A percentile compares a stretch with the other conserved stretches of the same genome.
phyloP scores from a whole-genome alignment of 2,797 vertebrate genomes.

The Ciconia nigra region DNA sequence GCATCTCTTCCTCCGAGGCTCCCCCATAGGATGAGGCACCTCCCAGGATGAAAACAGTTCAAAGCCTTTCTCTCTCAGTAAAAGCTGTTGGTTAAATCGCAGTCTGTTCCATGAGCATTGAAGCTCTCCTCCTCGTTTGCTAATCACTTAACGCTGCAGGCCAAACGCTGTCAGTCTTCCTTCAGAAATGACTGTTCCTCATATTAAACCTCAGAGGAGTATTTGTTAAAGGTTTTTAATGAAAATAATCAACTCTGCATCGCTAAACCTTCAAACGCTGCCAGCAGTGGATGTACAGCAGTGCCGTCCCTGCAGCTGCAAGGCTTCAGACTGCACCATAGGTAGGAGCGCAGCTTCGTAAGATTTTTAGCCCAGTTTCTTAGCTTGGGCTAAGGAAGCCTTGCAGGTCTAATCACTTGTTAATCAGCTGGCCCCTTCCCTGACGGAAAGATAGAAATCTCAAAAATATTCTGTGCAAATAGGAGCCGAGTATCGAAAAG shows the following conservation, averaged over 20 bases:
- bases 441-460: neutral
- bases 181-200: neutral
- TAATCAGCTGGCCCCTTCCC: neutral
- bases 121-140: neutral
- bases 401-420: neutral
- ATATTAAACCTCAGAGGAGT: neutral
- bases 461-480: neutral
- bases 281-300: neutral
- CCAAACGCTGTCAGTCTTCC: neutral
- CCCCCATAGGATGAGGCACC: neutral
- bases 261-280: neutral
- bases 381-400: neutral
- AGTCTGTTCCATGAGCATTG: neutral
- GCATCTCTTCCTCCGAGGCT: neutral
- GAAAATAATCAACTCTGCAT: neutral
- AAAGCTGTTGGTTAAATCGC: neutral
- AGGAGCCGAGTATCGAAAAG: neutral
- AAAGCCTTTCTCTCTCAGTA: neutral
- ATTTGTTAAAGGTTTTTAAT: neutral
- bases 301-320: neutral
- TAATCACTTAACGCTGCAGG: neutral
- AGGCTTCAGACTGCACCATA: accelerated
- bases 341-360: accelerated
- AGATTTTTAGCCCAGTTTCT: neutral
- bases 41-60: neutral